Conservation (phyloP, 2,797 vertebrate species). For the Chelon labrosus region DNA sequence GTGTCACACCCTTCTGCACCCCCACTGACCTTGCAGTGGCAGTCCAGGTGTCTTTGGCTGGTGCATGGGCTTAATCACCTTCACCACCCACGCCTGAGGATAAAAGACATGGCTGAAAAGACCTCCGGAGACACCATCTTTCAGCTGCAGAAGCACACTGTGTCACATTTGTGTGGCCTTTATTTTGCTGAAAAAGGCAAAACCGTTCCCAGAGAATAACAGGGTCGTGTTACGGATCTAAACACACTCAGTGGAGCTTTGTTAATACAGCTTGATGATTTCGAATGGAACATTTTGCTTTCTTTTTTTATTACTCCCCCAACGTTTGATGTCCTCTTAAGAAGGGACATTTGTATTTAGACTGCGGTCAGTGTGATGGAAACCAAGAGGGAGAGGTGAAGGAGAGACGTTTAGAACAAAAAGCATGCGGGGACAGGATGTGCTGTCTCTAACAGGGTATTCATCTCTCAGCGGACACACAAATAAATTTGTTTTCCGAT, state of each 20-base stretch:
- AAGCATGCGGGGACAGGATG: conserved; percentile 12
- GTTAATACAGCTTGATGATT: conserved; percentile 46
- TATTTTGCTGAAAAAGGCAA: conserved; percentile 1
- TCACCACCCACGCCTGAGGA: too few species aligned
- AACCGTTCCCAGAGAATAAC: conserved; percentile 5
- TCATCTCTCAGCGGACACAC: conserved; percentile 2
- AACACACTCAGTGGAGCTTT: conserved; percentile 24
- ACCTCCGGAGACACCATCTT: too few species aligned
- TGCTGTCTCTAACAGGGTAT: conserved; percentile 27
- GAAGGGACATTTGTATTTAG: conserved; percentile 31
- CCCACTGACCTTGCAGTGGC: too few species aligned
- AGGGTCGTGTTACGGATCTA: conserved; percentile 16
- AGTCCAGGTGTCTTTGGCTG: too few species aligned
- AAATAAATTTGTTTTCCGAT: conserved; percentile 18
- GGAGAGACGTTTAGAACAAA: background rate
- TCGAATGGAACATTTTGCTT: conserved; percentile 59
- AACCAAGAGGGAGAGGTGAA: conserved; percentile 1
- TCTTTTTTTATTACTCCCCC: conserved; percentile 61
- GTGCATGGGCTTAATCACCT: too few species aligned
- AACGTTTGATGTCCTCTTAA: conserved; percentile 28
- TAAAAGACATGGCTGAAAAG: too few species aligned
- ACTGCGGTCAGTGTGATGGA: conserved; percentile 14
- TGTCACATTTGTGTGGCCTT: too few species aligned
- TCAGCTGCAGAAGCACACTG: too few species aligned
- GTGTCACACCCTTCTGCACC: too few species aligned